A percentile compares a stretch with the other conserved stretches of the same genome.
Conservation (phyloP, 2,797 vertebrate species). For the Betta splendens region DNA sequence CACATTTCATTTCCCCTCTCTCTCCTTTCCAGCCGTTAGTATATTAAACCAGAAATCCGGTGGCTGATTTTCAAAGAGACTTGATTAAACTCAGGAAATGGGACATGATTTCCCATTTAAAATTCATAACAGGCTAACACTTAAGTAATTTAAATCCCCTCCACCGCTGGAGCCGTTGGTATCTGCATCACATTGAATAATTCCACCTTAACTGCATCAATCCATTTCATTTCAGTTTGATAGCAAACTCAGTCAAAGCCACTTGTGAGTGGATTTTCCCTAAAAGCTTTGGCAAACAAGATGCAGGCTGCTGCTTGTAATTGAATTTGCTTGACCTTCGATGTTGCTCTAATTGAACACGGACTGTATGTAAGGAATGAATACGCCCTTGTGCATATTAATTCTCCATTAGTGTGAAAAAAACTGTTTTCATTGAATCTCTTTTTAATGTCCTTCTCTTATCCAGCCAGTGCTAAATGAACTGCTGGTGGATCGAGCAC, state of each 20-base stretch:
- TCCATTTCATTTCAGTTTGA: slow-evolving; percentile 55
- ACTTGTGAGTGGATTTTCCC: slow-evolving; percentile 17
- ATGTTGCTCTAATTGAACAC: slow-evolving; percentile 42
- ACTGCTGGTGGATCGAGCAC: background rate
- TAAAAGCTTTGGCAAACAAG: slow-evolving; percentile 44
- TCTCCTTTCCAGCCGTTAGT: slow-evolving; percentile 39
- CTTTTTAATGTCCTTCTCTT: slow-evolving; percentile 1
- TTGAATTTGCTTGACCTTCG: slow-evolving; percentile 51
- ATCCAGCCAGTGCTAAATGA: background rate
- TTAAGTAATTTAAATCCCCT: slow-evolving; percentile 70
- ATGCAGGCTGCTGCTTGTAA: slow-evolving; percentile 39
- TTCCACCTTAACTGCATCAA: slow-evolving; percentile 55
- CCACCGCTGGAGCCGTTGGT: slow-evolving; percentile 40
- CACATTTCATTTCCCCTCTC: slow-evolving; percentile 54
- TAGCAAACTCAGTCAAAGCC: slow-evolving; percentile 29
- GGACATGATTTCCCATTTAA: slow-evolving; percentile 71
- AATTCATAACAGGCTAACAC: slow-evolving; percentile 64
- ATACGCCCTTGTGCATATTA: slow-evolving; percentile 33
- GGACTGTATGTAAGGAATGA: slow-evolving; percentile 15
- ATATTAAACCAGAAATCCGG: slow-evolving; percentile 66
- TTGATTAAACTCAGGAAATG: slow-evolving; percentile 74
- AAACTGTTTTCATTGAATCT: slow-evolving; percentile 26
- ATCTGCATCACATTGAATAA: slow-evolving; percentile 67
- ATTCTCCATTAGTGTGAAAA: slow-evolving; percentile 41
- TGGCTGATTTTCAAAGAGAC: slow-evolving; percentile 67